phyloP scores from a whole-genome alignment of 30 jellyfish, hydroid and myxozoan genomes.

The Morbakka virulenta region DNA sequence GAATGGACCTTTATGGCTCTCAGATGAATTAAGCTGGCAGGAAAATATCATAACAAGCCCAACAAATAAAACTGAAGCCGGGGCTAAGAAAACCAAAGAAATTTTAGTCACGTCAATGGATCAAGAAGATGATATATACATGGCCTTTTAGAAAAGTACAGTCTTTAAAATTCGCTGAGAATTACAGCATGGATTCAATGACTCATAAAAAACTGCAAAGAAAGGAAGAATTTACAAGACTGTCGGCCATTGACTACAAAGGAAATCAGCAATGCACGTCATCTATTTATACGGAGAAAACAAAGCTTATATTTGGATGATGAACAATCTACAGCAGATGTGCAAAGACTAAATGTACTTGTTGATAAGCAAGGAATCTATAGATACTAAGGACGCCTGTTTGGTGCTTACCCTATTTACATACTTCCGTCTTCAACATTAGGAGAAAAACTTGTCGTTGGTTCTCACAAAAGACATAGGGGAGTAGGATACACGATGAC shows the following conservation, averaged over 20 bases:
- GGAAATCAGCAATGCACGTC: constrained; percentile 23
- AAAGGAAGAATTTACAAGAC: not conserved
- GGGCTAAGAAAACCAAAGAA: constrained; percentile 29
- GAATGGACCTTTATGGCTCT: constrained; percentile 47
- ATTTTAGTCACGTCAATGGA: constrained; percentile 15
- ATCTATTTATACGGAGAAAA: constrained; percentile 21
- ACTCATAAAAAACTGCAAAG: constrained; percentile 31
- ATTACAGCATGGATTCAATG: constrained; percentile 55
- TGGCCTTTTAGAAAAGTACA: constrained; percentile 2
- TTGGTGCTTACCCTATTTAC: constrained; percentile 54
- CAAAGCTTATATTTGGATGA: constrained; percentile 23
- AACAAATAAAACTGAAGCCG: constrained; percentile 20
- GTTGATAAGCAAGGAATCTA: constrained; percentile 17
- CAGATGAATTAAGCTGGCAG: constrained; percentile 22
- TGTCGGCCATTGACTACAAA: constrained; percentile 55
- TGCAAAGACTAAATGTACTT: constrained; percentile 8
- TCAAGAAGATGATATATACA: not conserved
- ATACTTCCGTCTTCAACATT: constrained; percentile 18
- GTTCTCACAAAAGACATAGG: constrained; percentile 49
- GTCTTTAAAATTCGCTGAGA: constrained; percentile 24
- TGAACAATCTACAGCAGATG: constrained; percentile 11
- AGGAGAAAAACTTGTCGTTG: constrained; percentile 37
- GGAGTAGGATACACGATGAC: constrained; percentile 66
- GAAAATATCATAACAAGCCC: constrained; percentile 19
- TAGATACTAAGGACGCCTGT: constrained; percentile 30